Evolutionary conservation across 2,797 vertebrate genomes (phyloP).

Genomic region (Neosalanx taihuensis): DNA sequence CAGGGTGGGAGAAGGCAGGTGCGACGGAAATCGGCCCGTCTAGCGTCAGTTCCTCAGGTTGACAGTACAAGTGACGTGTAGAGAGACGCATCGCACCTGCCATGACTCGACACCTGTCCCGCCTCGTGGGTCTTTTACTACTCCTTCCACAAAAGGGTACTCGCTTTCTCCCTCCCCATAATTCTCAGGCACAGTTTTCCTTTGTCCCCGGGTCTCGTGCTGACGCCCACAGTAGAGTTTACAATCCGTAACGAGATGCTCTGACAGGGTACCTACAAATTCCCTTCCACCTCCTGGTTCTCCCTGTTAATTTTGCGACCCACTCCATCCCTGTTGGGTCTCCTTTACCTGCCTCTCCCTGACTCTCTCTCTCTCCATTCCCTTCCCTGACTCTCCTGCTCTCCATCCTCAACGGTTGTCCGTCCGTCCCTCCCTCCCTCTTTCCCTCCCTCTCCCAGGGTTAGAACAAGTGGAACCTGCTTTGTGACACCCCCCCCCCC

Average conservation of each 20-base stretch:
- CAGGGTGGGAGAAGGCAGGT: not conserved
- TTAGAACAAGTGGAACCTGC: not conserved
- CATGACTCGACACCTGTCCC: not conserved
- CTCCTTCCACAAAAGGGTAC: not conserved
- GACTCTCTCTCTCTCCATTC: too few species aligned
- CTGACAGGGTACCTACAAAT: not conserved
- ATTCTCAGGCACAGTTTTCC: not conserved
- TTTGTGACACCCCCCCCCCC: conserved; percentile 9
- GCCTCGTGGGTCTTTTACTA: not conserved
- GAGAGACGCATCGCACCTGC: not conserved
- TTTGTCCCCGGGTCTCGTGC: not conserved
- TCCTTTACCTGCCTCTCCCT: too few species aligned
- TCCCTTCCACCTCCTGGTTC: not conserved
- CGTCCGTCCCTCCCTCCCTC: not conserved
- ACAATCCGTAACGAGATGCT: not conserved
- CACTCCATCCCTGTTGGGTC: too few species aligned
- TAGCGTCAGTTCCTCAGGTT: not conserved
- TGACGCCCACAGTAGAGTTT: not conserved
- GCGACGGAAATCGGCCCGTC: not conserved
- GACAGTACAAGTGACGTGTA: not conserved
- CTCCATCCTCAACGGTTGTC: not conserved
- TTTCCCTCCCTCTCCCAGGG: not conserved
- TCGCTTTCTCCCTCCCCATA: not conserved
- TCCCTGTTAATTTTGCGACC: not conserved
- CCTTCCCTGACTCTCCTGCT: not conserved